A percentile compares a stretch with the other conserved stretches of the same genome.
Evolutionary conservation across 2,113 vertebrate genomes (phyloP).

Genomic region (Catharus fuscescens): DNA sequence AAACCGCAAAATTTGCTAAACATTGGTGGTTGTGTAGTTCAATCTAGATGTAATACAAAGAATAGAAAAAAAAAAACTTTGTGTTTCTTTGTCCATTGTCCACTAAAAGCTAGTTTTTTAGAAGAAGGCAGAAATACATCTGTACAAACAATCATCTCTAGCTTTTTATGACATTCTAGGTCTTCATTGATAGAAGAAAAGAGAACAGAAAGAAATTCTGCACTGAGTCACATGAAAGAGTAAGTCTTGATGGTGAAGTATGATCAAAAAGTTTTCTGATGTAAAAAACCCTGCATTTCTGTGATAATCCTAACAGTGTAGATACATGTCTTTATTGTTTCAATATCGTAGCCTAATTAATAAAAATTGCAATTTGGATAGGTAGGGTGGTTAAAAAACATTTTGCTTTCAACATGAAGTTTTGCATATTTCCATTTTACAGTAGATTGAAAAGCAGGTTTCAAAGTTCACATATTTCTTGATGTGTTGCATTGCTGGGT

Average conservation of each 20-base stretch:
- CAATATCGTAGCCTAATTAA: neutral
- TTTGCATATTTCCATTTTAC: neutral
- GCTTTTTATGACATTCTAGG: slow-evolving; percentile 66
- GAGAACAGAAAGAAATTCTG: slow-evolving; percentile 76
- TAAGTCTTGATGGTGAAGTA: slow-evolving; percentile 66
- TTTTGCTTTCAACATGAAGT: neutral
- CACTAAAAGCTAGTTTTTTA: neutral
- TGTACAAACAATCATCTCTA: neutral
- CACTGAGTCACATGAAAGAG: slow-evolving; percentile 75
- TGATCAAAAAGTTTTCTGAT: neutral
- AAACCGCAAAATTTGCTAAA: neutral
- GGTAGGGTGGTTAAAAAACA: neutral
- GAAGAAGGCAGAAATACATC: neutral
- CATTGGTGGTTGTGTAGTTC: neutral
- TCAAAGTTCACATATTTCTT: neutral
- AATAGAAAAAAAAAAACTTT: neutral
- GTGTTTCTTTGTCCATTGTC: neutral
- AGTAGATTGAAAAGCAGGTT: neutral
- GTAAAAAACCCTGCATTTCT: accelerated
- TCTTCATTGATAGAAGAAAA: slow-evolving; percentile 79
- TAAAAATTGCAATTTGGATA: neutral
- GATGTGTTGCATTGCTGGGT: neutral
- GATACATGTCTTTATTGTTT: neutral
- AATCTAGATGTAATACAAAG: neutral
- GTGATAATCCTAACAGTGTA: neutral